phyloP scores from a whole-genome alignment of 1,140 invertebrate species.

The Drosophila pruinosa region DNA sequence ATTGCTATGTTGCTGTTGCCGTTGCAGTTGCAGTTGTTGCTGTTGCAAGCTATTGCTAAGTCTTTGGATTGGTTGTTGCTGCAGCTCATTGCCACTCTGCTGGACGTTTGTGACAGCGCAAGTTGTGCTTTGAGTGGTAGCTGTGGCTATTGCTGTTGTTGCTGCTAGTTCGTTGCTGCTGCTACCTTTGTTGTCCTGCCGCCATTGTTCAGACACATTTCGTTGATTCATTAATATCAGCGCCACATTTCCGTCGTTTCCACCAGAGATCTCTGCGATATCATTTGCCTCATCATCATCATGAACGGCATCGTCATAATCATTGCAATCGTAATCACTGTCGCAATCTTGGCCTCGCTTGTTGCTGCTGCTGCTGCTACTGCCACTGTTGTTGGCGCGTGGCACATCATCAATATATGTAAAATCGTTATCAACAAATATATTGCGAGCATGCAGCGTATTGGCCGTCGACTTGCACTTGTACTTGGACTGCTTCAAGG shows the following conservation, averaged over 20 bases:
- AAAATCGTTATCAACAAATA: conserved; percentile 78
- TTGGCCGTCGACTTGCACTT: conserved; percentile 52
- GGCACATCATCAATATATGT: conserved; percentile 80
- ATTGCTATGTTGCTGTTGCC: conserved; percentile 68
- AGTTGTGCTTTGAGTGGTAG: conserved; percentile 60
- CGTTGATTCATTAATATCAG: conserved; percentile 80
- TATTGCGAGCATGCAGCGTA: conserved; percentile 77
- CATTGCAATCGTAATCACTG: conserved; percentile 63
- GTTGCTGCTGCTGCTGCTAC: conserved; percentile 15
- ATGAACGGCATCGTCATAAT: conserved; percentile 45
- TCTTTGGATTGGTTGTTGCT: conserved; percentile 74
- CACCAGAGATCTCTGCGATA: conserved; percentile 51
- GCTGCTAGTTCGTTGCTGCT: conserved; percentile 51
- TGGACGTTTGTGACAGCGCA: conserved; percentile 73
- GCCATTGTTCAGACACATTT: conserved; percentile 75
- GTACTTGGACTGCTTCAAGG: conserved; percentile 67
- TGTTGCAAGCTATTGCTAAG: conserved; percentile 78
- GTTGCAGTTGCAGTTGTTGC: conserved; percentile 43
- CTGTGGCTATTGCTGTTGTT: conserved; percentile 29
- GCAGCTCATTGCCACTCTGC: conserved; percentile 74
- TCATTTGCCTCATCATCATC: conserved; percentile 58
- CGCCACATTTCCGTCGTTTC: conserved; percentile 72
- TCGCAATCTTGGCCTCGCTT: conserved; percentile 59
- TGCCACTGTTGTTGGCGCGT: conserved; percentile 24
- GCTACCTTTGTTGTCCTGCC: conserved; percentile 78